A percentile compares a stretch with the other conserved stretches of the same genome.
Evolutionary conservation across 2,113 vertebrate genomes (phyloP).

Genomic region (Pseudorectes ferrugineus): DNA sequence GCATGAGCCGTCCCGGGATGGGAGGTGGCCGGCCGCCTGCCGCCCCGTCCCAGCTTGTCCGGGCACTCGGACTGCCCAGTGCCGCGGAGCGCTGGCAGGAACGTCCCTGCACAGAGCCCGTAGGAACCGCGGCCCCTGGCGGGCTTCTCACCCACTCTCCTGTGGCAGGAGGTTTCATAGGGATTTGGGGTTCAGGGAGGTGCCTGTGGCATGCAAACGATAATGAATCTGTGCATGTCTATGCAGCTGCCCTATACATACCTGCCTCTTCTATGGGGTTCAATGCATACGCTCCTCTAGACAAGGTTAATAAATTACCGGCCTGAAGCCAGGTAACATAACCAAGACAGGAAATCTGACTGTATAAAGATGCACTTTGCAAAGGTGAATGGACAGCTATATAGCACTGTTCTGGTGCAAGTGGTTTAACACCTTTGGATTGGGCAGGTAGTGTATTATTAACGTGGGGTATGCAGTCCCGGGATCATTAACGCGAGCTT

Average conservation of each 20-base stretch:
- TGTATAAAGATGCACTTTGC: background rate
- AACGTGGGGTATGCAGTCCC: background rate
- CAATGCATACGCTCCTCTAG: background rate
- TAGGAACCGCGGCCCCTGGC: background rate
- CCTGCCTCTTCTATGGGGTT: background rate
- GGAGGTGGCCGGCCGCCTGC: background rate
- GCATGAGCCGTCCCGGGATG: background rate
- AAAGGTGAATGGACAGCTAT: background rate
- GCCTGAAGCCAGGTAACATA: background rate
- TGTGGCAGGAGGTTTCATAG: background rate
- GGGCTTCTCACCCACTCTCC: background rate
- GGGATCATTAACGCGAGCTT: background rate
- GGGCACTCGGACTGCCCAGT: background rate
- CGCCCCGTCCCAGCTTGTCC: background rate
- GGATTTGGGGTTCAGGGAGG: background rate
- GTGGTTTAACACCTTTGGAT: background rate
- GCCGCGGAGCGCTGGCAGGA: background rate
- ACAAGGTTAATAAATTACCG: background rate
- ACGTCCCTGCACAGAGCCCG: background rate
- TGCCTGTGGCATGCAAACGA: accelerated
- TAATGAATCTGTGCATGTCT: background rate
- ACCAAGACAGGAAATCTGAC: background rate
- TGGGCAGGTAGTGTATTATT: background rate
- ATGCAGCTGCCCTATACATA: accelerated
- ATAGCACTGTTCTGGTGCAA: background rate